Conservation (phyloP, 2,113 vertebrate genomes). For the Dipodomys merriami region DNA sequence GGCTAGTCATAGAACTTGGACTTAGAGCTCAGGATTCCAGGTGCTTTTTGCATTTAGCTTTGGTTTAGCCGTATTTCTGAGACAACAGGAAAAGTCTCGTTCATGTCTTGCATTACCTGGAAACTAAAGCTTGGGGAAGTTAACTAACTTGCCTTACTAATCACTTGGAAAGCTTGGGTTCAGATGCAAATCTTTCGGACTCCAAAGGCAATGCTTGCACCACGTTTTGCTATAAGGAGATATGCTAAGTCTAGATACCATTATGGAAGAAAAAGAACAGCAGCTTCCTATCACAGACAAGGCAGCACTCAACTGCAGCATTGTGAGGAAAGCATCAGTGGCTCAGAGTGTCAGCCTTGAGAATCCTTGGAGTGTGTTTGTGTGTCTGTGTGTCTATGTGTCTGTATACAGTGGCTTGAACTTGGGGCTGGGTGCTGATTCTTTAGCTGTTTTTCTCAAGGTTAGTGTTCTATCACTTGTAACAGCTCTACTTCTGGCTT, state of each 20-base stretch:
- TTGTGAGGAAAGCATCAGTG: neutral
- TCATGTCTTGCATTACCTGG: neutral
- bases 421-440: too few species aligned
- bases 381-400: too few species aligned
- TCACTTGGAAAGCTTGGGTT: neutral
- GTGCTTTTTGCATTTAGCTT: neutral
- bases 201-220: neutral
- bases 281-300: neutral
- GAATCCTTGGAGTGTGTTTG: too few species aligned
- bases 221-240: neutral
- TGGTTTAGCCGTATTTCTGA: neutral
- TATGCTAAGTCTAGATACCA: neutral
- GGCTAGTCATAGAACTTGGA: neutral
- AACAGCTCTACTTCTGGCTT: too few species aligned
- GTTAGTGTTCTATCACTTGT: too few species aligned
- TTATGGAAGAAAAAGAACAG: neutral
- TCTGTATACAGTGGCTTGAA: too few species aligned
- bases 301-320: neutral
- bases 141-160: neutral
- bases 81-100: neutral
- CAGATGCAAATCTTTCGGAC: conserved; percentile 2
- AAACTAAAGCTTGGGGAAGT: neutral
- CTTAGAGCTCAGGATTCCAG: neutral
- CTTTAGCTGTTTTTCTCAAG: too few species aligned
- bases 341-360: too few species aligned